Percentiles rank a stretch among this genome's conserved stretches.
These are phyloP conservation scores for Cisticola juncidis DNA, from an alignment of 2,113 vertebrate species.

Conservation along the genomic window DNA sequence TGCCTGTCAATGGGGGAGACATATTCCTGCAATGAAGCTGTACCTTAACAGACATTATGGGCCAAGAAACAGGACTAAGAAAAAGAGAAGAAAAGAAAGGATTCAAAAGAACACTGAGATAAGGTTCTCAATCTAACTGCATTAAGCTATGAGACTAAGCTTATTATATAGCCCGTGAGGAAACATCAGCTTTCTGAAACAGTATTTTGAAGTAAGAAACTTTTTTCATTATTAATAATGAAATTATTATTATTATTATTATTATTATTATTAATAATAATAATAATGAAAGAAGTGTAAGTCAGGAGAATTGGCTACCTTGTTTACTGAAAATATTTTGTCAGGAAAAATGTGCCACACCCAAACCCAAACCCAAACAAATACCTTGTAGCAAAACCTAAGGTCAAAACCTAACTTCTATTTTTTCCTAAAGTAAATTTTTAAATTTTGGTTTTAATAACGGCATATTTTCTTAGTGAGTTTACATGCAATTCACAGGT, in stretches of 20 bases:
- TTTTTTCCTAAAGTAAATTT: neutral
- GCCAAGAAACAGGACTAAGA: neutral
- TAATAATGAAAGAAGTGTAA: too few species aligned
- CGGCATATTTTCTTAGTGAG: neutral
- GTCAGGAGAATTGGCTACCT: neutral
- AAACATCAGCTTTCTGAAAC: neutral
- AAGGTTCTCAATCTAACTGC: neutral
- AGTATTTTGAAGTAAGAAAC: neutral
- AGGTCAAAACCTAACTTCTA: neutral
- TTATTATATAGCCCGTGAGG: neutral
- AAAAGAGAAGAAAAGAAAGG: neutral
- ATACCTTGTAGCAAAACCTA: neutral
- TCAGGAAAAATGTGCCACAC: neutral
- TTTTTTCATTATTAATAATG: neutral
- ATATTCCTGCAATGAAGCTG: neutral
- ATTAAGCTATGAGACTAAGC: neutral
- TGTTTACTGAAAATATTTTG: neutral
- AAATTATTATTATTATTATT: too few species aligned
- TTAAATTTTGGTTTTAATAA: neutral
- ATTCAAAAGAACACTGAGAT: neutral
- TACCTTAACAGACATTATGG: neutral
- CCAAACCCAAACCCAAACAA: neutral
- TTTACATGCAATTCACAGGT: neutral
- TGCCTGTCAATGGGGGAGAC: rapidly evolving
- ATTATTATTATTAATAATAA: neutral